Conservation (phyloP, 1,140 invertebrate species). For the Melanaphis sacchari region DNA sequence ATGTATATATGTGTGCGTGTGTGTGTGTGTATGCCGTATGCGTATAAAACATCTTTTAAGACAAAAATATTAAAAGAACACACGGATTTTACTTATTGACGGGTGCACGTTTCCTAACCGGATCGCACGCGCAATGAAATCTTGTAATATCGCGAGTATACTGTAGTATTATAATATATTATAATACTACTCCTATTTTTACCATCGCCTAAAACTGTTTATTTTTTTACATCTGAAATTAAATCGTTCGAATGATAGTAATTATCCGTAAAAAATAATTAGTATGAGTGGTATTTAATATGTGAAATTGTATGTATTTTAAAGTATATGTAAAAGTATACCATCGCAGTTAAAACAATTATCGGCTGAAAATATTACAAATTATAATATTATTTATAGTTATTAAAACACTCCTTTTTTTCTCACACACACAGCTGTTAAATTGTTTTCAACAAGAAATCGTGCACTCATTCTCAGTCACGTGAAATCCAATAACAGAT, state of each 20-base stretch:
- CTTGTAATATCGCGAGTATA: background rate
- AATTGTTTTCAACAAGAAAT: slow-evolving; percentile 25
- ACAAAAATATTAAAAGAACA: slow-evolving; percentile 43
- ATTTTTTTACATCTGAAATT: slow-evolving; percentile 2
- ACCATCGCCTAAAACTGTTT: slow-evolving; percentile 3
- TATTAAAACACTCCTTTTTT: slow-evolving; percentile 12
- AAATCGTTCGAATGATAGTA: background rate
- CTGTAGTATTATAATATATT: background rate
- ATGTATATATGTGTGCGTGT: background rate
- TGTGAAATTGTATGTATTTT: background rate
- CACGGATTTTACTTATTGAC: slow-evolving; percentile 45
- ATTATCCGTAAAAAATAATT: background rate
- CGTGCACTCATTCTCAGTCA: background rate
- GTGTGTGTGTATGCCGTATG: background rate
- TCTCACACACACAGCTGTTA: background rate
- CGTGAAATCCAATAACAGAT: background rate
- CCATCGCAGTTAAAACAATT: slow-evolving; percentile 1
- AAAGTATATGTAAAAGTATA: background rate
- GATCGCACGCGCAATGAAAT: background rate
- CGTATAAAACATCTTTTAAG: slow-evolving; percentile 45
- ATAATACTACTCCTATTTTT: background rate
- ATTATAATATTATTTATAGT: slow-evolving; percentile 18
- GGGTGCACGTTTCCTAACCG: slow-evolving; percentile 40
- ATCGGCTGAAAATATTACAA: slow-evolving; percentile 3
- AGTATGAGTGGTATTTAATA: background rate